These are phyloP conservation scores for Apotomis capreana DNA, from an alignment of 2,888 invertebrate species.

Conservation along the genomic window DNA sequence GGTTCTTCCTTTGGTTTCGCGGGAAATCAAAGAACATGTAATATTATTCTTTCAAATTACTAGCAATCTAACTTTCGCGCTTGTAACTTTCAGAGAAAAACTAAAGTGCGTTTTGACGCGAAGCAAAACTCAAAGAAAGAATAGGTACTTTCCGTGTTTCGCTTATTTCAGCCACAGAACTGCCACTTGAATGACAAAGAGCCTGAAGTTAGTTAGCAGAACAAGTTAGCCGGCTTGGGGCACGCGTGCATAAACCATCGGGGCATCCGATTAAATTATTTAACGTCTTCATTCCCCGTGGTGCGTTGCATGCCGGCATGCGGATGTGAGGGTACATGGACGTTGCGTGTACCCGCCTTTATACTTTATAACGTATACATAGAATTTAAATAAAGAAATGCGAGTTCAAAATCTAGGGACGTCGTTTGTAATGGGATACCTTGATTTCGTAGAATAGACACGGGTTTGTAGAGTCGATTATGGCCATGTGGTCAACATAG, in stretches of 20 bases:
- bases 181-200: conserved; percentile 31
- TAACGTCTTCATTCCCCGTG: conserved; percentile 81
- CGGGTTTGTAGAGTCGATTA: no score
- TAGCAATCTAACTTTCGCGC: no score
- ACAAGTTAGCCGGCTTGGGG: conserved; percentile 51
- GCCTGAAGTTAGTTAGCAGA: conserved; percentile 38
- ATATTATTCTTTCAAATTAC: no score
- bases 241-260: conserved; percentile 72
- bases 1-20: no score
- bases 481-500: no score
- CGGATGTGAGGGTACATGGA: conserved; percentile 71
- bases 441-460: background rate
- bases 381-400: conserved; percentile 31
- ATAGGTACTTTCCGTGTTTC: background rate
- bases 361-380: conserved; percentile 34
- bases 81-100: no score
- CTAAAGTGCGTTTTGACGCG: background rate
- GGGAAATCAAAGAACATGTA: no score
- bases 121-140: background rate
- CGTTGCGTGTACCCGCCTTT: conserved; percentile 48
- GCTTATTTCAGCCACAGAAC: conserved; percentile 12
- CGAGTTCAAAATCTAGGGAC: conserved; percentile 14
- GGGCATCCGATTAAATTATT: conserved; percentile 80
- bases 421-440: background rate
- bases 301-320: conserved; percentile 77